Conservation (phyloP, 2,888 invertebrate species). For the Palloptera scutellata region DNA sequence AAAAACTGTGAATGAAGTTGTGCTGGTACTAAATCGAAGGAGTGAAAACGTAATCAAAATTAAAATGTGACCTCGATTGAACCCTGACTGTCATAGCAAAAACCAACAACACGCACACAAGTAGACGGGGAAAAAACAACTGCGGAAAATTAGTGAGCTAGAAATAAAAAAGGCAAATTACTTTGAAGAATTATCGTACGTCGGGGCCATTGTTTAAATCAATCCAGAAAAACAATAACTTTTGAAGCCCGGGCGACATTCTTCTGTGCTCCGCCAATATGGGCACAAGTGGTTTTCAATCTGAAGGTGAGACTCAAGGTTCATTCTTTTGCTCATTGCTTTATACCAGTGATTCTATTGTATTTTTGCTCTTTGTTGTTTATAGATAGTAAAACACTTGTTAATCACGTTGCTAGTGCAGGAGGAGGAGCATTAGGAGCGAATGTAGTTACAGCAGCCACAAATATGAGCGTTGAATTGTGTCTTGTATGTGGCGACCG, state of each 20-base stretch:
- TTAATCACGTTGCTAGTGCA: slow-evolving; percentile 38
- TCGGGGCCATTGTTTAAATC: too few species aligned
- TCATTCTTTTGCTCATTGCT: slow-evolving; percentile 23
- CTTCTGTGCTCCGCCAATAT: slow-evolving; percentile 32
- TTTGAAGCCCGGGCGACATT: too few species aligned
- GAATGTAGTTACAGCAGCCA: slow-evolving; percentile 33
- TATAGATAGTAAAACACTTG: slow-evolving; percentile 39
- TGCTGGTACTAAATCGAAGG: neutral
- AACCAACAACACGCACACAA: neutral
- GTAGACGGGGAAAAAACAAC: neutral
- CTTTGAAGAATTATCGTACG: too few species aligned
- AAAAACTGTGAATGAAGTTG: too few species aligned
- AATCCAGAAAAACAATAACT: too few species aligned
- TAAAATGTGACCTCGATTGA: slow-evolving; percentile 5
- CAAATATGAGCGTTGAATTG: slow-evolving; percentile 70
- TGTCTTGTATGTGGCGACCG: slow-evolving; percentile 97
- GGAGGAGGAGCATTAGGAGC: slow-evolving; percentile 30
- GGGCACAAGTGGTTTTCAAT: slow-evolving; percentile 53
- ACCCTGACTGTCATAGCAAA: neutral
- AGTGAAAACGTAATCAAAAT: neutral
- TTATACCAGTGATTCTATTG: slow-evolving; percentile 12
- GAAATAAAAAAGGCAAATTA: neutral
- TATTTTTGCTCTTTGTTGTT: slow-evolving; percentile 28
- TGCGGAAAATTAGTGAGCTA: neutral
- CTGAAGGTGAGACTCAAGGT: slow-evolving; percentile 52